Percentiles rank a stretch among this genome's conserved stretches.
Evolutionary conservation across 64 coral and sea anemone genomes (phyloP).

Genomic region (Pocillopora verrucosa): DNA sequence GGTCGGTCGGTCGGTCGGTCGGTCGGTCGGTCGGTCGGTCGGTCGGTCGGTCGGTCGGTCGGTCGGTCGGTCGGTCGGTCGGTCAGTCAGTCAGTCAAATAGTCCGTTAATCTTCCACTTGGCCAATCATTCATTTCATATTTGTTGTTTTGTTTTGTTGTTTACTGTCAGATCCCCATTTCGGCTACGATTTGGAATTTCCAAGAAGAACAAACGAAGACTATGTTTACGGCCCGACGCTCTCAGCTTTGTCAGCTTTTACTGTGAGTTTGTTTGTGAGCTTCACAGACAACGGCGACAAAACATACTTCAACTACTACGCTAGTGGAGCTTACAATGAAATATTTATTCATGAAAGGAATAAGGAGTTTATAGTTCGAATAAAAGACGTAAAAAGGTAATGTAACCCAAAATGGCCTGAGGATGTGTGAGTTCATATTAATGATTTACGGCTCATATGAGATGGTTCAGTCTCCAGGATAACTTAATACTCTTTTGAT

Average conservation of each 20-base stretch:
- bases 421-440: not conserved
- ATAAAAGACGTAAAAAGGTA: conserved; percentile 30
- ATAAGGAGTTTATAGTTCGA: not conserved
- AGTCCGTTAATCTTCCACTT: not conserved
- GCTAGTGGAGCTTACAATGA: not conserved
- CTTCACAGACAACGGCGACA: conserved; percentile 33
- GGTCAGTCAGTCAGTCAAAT: not conserved
- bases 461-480: not conserved
- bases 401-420: not conserved
- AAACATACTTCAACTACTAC: conserved; percentile 58
- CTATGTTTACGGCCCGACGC: not conserved
- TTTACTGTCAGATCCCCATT: conserved; percentile 2
- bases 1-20: not conserved
- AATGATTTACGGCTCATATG: no score
- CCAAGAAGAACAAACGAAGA: conserved; percentile 12
- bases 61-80: not conserved
- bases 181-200: conserved; percentile 57
- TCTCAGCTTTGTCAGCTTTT: conserved; percentile 36
- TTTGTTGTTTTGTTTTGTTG: not conserved
- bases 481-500: not conserved
- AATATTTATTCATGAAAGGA: conserved; percentile 53
- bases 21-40: not conserved
- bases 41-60: no score
- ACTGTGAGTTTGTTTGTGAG: conserved; percentile 70
- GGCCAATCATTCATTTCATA: not conserved